Evolutionary conservation across 1,140 invertebrate species (phyloP).

Genomic region (Meloidogyne exigua): DNA sequence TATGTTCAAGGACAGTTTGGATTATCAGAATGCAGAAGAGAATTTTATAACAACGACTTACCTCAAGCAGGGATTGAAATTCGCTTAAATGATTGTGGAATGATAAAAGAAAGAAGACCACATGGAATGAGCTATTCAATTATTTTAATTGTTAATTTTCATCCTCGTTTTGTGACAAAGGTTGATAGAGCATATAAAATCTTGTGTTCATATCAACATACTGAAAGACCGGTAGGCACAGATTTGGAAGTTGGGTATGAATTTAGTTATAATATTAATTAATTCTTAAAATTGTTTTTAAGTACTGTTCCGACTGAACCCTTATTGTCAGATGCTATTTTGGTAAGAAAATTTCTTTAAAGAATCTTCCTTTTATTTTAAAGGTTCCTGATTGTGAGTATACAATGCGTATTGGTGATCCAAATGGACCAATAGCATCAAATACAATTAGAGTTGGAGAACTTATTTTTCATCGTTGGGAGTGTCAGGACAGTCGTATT

Average conservation of each 20-base stretch:
- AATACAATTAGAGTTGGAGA: conserved; percentile 40
- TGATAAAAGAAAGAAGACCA: conserved; percentile 29
- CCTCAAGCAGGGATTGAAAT: conserved; percentile 26
- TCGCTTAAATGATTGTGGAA: conserved; percentile 35
- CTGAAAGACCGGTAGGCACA: conserved; percentile 36
- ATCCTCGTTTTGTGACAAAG: conserved; percentile 53
- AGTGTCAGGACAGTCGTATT: conserved; percentile 45
- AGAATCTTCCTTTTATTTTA: no score
- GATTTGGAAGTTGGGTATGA: conserved; percentile 49
- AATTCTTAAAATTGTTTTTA: conserved; percentile 17
- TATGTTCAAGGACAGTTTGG: conserved; percentile 41
- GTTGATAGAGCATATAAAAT: conserved; percentile 53
- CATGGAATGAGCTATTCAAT: conserved; percentile 28
- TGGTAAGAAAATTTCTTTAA: conserved; percentile 6
- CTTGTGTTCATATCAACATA: conserved; percentile 50
- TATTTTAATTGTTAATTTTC: conserved; percentile 49
- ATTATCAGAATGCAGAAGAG: conserved; percentile 27
- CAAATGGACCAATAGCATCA: conserved; percentile 47
- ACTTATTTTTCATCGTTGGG: conserved; percentile 53
- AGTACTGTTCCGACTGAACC: conserved; percentile 36
- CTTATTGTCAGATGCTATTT: conserved; percentile 32
- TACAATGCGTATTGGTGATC: conserved; percentile 41
- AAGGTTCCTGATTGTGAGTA: conserved; percentile 48
- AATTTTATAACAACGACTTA: conserved; percentile 37
- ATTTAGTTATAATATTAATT: conserved; percentile 4